Conservation (phyloP, 2,888 invertebrate species). For the Eristalis pertinax region DNA sequence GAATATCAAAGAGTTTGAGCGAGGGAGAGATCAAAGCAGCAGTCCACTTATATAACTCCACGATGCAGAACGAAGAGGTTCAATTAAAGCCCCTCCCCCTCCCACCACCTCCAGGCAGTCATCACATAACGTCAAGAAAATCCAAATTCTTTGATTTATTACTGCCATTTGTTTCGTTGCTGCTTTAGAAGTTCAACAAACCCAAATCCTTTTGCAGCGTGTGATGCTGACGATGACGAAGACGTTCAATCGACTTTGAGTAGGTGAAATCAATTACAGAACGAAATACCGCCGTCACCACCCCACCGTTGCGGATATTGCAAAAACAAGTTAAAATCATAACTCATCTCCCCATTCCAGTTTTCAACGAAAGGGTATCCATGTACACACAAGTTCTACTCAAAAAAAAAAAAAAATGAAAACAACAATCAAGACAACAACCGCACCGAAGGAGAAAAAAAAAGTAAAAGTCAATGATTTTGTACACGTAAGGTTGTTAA, state of each 20-base stretch:
- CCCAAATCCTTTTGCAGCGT: conserved; percentile 6
- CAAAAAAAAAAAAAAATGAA: not conserved
- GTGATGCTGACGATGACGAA: not conserved
- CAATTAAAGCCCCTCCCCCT: conserved; percentile 19
- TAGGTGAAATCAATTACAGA: conserved; percentile 30
- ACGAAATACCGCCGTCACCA: not conserved
- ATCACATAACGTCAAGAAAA: conserved; percentile 16
- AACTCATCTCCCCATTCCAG: conserved; percentile 23
- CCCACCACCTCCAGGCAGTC: not conserved
- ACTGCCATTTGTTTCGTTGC: not conserved
- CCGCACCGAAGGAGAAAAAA: not conserved
- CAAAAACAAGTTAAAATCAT: not conserved
- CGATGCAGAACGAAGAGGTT: not conserved
- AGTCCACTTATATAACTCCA: not conserved
- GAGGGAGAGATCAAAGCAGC: not conserved
- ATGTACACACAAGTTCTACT: not conserved
- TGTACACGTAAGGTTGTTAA: conserved; percentile 54
- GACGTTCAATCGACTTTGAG: not conserved
- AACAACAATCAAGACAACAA: not conserved
- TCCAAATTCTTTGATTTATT: conserved; percentile 6
- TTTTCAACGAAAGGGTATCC: not conserved
- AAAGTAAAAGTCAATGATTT: conserved; percentile 54
- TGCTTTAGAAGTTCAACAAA: conserved; percentile 40
- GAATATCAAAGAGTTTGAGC: conserved; percentile 12
- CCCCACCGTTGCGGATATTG: not conserved